Conservation (phyloP, 2,797 vertebrate species). For the Melanotaenia nigrans region DNA sequence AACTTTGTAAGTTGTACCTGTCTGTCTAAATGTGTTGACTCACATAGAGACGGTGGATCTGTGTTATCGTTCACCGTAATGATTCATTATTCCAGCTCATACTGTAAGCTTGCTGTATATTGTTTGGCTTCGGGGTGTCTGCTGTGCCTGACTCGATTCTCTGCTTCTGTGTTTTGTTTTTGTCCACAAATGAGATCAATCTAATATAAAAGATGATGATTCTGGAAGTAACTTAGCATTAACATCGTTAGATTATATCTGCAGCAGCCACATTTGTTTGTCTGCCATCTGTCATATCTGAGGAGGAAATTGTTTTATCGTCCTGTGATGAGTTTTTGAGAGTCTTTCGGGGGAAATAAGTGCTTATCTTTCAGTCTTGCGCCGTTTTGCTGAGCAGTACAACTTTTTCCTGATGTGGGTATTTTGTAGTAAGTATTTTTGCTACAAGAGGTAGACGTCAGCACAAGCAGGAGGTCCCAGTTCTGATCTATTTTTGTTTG, state of each 20-base stretch:
- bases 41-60: conserved; percentile 17
- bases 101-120: conserved; percentile 29
- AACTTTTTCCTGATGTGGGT: conserved; percentile 17
- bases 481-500: background rate
- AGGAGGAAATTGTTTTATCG: conserved; percentile 15
- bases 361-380: conserved; percentile 17
- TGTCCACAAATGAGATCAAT: conserved; percentile 42
- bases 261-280: conserved; percentile 41
- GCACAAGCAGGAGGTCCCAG: background rate
- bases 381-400: conserved; percentile 3
- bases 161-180: conserved; percentile 31
- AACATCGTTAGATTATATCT: conserved; percentile 31
- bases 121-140: conserved; percentile 53
- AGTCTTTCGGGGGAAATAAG: conserved; percentile 1
- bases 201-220: conserved; percentile 61
- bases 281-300: conserved; percentile 41
- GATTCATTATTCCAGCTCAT: conserved; percentile 20
- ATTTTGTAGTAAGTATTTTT: background rate
- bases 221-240: conserved; percentile 55
- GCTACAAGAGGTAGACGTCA: background rate
- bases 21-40: conserved; percentile 27
- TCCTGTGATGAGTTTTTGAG: conserved; percentile 4
- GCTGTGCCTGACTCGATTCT: conserved; percentile 31
- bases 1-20: background rate
- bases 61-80: conserved; percentile 29